Evolutionary conservation across 2,797 vertebrate genomes (phyloP).

Genomic region (Brachymystax lenok): DNA sequence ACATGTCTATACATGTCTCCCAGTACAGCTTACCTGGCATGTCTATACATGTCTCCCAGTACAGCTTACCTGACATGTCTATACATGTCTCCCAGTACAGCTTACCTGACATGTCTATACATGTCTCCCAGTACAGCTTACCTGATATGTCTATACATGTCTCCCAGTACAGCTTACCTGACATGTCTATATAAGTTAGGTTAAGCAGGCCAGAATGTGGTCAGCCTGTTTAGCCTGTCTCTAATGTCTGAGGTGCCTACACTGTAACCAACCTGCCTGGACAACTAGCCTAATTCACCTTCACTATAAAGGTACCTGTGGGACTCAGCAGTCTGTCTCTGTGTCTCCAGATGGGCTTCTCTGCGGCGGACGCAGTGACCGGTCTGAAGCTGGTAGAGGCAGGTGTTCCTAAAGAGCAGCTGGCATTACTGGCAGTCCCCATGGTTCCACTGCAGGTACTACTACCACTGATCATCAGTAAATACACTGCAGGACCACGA

Average conservation of each 20-base stretch:
- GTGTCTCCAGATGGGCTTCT: slow-evolving; percentile 89
- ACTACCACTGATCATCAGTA: slow-evolving; percentile 93
- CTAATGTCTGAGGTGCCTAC: background rate
- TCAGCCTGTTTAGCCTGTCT: background rate
- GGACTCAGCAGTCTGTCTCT: background rate
- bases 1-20: no score
- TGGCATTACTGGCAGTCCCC: slow-evolving; percentile 93
- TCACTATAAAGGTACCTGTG: background rate
- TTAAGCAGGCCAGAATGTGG: no score
- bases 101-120: no score
- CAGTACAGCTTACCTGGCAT: no score
- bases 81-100: no score
- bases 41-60: no score
- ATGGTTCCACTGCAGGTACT: slow-evolving; percentile 98
- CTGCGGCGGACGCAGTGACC: slow-evolving; percentile 94
- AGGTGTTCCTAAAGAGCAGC: slow-evolving; percentile 94
- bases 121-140: no score
- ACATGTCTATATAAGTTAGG: background rate
- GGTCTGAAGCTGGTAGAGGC: slow-evolving; percentile 95
- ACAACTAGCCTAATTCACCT: background rate
- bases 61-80: no score
- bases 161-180: no score
- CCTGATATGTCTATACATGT: no score
- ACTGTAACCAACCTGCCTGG: background rate
- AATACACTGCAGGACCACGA: slow-evolving; percentile 93